Evolutionary conservation across 92 coral and sea anemone species (phyloP).

Genomic region (Bergia puertoricense): DNA sequence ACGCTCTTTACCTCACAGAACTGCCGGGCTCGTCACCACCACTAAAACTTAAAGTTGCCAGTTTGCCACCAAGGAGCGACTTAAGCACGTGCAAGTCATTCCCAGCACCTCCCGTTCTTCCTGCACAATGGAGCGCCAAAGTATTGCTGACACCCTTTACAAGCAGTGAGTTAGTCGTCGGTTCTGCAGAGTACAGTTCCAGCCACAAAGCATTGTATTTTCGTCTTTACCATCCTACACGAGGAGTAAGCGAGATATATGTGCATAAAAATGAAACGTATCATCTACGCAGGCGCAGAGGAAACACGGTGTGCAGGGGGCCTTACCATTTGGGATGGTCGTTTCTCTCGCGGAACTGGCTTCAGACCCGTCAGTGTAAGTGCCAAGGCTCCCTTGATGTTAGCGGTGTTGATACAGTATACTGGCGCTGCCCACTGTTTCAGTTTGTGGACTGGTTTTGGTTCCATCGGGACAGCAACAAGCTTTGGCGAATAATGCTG

Average conservation of each 20-base stretch:
- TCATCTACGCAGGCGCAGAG: neutral
- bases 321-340: neutral
- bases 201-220: neutral
- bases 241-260: neutral
- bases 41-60: neutral
- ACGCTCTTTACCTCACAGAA: neutral
- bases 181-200: neutral
- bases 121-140: neutral
- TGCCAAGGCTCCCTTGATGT: neutral
- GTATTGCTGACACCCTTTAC: neutral
- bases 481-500: neutral
- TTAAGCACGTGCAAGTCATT: neutral
- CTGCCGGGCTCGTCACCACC: neutral
- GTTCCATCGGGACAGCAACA: neutral
- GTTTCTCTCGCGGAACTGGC: neutral
- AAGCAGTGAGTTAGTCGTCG: neutral
- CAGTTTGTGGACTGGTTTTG: neutral
- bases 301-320: neutral
- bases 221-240: neutral
- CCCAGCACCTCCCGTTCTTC: neutral
- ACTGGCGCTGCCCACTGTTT: neutral
- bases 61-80: neutral
- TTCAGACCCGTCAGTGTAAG: neutral
- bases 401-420: neutral
- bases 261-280: neutral